A percentile compares a stretch with the other conserved stretches of the same genome.
These are phyloP conservation scores for Neoaliturus tenellus DNA, from an alignment of 2,888 invertebrate species.

Conservation along the genomic window DNA sequence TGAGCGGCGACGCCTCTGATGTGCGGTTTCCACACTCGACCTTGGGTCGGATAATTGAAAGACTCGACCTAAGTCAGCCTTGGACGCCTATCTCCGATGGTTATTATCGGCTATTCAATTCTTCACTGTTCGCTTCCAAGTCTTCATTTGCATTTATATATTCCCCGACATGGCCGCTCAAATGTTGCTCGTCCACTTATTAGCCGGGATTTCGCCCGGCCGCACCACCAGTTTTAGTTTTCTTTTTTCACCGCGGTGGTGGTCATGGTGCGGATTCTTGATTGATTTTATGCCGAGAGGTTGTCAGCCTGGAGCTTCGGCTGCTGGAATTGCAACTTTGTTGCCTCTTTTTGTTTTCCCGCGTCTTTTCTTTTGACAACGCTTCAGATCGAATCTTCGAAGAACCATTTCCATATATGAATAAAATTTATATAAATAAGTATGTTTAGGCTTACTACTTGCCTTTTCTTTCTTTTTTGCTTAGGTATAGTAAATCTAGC, in stretches of 20 bases:
- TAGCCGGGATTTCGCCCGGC: not conserved
- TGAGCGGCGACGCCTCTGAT: not conserved
- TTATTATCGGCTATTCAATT: slow-evolving; percentile 47
- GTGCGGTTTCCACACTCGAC: not conserved
- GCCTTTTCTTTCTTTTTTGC: no score
- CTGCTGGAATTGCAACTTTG: not conserved
- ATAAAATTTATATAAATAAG: not conserved
- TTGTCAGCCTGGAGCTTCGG: not conserved
- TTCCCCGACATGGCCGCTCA: slow-evolving; percentile 23
- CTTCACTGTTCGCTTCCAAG: slow-evolving; percentile 23
- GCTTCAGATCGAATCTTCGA: not conserved
- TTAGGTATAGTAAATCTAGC: no score
- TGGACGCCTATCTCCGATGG: slow-evolving; percentile 4
- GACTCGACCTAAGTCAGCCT: slow-evolving; percentile 12
- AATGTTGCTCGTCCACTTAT: slow-evolving; percentile 23
- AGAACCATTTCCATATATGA: not conserved
- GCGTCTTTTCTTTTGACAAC: not conserved
- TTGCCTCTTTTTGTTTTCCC: not conserved
- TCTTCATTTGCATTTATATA: slow-evolving; percentile 49
- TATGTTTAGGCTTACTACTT: not conserved
- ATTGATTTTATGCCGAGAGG: not conserved
- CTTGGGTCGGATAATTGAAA: slow-evolving; percentile 5
- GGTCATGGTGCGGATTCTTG: not conserved
- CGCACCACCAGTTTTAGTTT: not conserved
- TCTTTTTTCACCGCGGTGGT: not conserved